Percentiles rank a stretch among this genome's conserved stretches.
These are phyloP conservation scores for Drosophila kambysellisi DNA, from an alignment of 2,888 invertebrate genomes.

Conservation along the genomic window DNA sequence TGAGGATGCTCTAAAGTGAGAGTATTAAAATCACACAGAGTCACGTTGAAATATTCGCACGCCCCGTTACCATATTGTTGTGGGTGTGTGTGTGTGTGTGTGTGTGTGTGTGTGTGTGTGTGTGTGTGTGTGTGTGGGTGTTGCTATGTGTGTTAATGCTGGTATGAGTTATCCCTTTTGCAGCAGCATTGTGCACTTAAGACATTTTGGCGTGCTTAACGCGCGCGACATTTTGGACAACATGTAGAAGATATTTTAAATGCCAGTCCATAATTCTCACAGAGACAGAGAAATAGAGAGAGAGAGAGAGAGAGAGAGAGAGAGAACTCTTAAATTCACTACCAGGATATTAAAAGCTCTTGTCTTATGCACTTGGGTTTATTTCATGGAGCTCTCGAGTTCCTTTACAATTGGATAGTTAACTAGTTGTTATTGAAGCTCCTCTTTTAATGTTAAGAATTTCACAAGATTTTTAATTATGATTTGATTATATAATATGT, in stretches of 20 bases:
- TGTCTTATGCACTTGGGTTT: conserved; percentile 20
- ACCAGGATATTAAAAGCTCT: conserved; percentile 13
- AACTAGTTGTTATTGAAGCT: background rate
- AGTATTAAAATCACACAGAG: conserved; percentile 45
- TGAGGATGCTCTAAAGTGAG: background rate
- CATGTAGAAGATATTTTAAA: conserved; percentile 32
- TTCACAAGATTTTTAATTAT: background rate
- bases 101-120: conserved; percentile 1
- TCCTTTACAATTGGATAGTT: background rate
- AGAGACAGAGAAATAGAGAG: no score
- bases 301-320: background rate
- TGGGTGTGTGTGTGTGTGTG: background rate
- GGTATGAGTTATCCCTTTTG: conserved; percentile 5
- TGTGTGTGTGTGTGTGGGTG: background rate
- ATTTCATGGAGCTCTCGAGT: conserved; percentile 2
- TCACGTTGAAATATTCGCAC: conserved; percentile 69
- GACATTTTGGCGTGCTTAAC: conserved; percentile 48
- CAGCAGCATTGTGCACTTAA: conserved; percentile 50
- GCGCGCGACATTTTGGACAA: conserved; percentile 47
- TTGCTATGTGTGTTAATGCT: background rate
- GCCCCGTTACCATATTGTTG: conserved; percentile 49
- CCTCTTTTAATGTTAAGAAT: background rate
- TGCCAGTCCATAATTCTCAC: conserved; percentile 45
- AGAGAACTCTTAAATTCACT: background rate
- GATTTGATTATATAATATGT: background rate